phyloP scores from a whole-genome alignment of 1,140 invertebrate genomes.

The Globodera ellingtonae region DNA sequence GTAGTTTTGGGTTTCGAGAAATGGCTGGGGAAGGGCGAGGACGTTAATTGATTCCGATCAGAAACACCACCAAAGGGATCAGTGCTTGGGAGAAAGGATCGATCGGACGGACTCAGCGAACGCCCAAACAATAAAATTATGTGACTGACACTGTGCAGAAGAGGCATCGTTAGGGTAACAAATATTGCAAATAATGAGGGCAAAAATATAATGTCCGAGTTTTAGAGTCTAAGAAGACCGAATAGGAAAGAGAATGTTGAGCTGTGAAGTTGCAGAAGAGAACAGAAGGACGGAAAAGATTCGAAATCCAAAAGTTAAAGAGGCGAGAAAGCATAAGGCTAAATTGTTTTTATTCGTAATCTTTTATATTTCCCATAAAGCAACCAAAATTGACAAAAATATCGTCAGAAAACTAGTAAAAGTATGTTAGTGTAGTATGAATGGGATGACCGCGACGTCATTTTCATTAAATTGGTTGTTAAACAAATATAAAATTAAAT shows the following conservation, averaged over 20 bases:
- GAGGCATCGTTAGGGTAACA: background rate
- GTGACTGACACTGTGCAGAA: background rate
- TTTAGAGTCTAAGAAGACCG: background rate
- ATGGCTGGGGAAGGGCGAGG: background rate
- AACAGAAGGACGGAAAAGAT: background rate
- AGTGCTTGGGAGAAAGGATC: no score
- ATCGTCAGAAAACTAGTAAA: background rate
- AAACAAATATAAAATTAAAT: background rate
- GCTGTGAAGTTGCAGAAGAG: background rate
- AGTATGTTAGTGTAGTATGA: background rate
- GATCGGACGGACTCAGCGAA: background rate
- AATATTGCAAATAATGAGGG: background rate
- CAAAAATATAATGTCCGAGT: background rate
- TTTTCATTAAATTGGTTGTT: background rate
- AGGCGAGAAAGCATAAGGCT: background rate
- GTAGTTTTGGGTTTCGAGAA: background rate
- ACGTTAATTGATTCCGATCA: background rate
- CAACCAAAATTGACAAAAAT: background rate
- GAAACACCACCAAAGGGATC: background rate
- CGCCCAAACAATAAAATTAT: background rate
- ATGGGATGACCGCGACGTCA: background rate
- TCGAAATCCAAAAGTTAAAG: background rate
- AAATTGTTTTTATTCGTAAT: background rate
- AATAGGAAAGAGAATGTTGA: background rate
- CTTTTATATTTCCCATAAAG: background rate